Conservation (phyloP, 2,888 invertebrate genomes). For the Acleris holmiana region DNA sequence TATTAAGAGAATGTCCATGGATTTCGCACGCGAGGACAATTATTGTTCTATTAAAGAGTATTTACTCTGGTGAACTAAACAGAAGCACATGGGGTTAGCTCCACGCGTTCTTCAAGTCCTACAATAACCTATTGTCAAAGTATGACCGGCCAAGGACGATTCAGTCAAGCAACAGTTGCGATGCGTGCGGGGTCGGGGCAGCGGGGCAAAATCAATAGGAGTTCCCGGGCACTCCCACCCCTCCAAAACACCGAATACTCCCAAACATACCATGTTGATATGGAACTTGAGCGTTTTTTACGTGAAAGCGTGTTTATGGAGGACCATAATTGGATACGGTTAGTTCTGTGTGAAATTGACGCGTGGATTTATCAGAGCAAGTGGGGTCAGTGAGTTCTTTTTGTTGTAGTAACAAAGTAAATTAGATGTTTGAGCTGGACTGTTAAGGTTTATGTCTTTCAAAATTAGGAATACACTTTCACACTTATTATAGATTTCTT, state of each 20-base stretch:
- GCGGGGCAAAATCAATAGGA: conserved; percentile 75
- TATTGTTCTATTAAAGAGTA: too few relatives aligned
- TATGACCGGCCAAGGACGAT: conserved; percentile 24
- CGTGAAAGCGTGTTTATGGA: conserved; percentile 50
- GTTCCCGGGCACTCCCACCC: conserved; percentile 60
- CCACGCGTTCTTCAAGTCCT: neutral
- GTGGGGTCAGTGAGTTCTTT: too few relatives aligned
- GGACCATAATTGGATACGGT: conserved; percentile 12
- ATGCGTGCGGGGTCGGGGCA: conserved; percentile 62
- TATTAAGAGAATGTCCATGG: too few relatives aligned
- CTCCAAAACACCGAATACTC: conserved; percentile 53
- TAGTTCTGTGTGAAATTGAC: neutral
- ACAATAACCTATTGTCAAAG: conserved; percentile 1
- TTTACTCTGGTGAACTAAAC: too few relatives aligned
- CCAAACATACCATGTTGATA: conserved; percentile 58
- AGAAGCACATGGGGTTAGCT: too few relatives aligned
- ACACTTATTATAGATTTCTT: too few relatives aligned
- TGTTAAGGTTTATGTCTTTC: too few relatives aligned
- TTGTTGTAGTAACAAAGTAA: too few relatives aligned
- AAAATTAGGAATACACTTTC: too few relatives aligned
- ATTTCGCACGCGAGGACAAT: too few relatives aligned
- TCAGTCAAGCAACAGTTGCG: conserved; percentile 78
- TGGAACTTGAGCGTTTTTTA: conserved; percentile 64
- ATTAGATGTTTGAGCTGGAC: too few relatives aligned
- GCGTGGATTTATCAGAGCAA: neutral